A percentile compares a stretch with the other conserved stretches of the same genome.
Conservation (phyloP, 2,113 vertebrate species). For the Vulpes vulpes region DNA sequence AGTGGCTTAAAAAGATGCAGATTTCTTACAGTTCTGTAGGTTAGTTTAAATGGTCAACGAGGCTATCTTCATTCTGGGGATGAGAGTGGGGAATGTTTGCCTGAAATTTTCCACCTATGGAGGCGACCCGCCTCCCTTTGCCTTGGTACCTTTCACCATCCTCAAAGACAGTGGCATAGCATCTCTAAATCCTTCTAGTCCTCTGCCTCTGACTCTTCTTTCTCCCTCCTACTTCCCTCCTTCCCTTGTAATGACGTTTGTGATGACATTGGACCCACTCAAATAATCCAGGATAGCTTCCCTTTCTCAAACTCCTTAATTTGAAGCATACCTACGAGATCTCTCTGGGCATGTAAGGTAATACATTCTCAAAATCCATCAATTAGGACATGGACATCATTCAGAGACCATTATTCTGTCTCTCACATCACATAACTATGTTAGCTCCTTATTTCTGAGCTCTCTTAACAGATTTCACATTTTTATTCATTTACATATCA, state of each 20-base stretch:
- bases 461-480: not conserved
- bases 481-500: not conserved
- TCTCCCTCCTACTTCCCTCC: not conserved
- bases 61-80: not conserved
- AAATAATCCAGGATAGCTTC: not conserved
- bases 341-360: not conserved
- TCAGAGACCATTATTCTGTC: not conserved
- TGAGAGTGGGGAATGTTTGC: not conserved
- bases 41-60: not conserved
- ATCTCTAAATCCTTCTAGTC: not conserved
- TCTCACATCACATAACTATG: not conserved
- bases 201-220: not conserved
- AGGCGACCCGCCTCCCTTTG: not conserved
- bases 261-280: not conserved
- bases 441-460: not conserved
- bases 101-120: not conserved
- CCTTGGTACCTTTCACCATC: not conserved
- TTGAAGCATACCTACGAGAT: not conserved
- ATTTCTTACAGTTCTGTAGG: not conserved
- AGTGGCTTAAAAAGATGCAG: not conserved
- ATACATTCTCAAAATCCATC: not conserved
- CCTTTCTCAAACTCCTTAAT: not conserved
- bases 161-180: not conserved
- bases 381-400: not conserved
- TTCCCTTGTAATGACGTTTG: not conserved